Evolutionary conservation across 2,113 vertebrate species (phyloP), one percentile per base, ranked within the genome.

Genomic region (Rattus norvegicus): DNA sequence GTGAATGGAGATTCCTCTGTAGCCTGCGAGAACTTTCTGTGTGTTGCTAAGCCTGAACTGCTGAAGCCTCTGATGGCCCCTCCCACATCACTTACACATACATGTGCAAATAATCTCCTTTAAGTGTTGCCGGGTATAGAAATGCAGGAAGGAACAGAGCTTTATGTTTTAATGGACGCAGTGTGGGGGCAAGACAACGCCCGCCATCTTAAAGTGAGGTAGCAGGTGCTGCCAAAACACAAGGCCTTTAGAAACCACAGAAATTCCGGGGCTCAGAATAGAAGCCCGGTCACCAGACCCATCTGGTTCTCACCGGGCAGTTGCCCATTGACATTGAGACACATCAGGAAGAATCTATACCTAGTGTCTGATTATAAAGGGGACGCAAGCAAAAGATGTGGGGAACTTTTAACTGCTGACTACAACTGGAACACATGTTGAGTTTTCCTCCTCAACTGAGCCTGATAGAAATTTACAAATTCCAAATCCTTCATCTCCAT

Each of bases 201-300:
- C 0, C 54, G n/a, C 36, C 30, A n/a, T 69, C 59, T 94, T 90
- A 86, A 43, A 84, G 86, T 22, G 76, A 95, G 88, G 81, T 76
- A 94, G 92, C 77, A 79, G 59, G 47, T 79, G 75, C 52, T 77
- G 39, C 76, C 85, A 83, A 83, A 80, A 61, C 52, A 22, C 7
- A 88, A 88, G 56, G 28, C n/a, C 75, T 54, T 96, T 54, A 69
- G 83, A 94, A 94, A 92, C 16, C 92, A 75, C 13, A 47, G 47
- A 77, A 56, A 96, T n/a, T n/a, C 81, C 43, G 70, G 79, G 67
- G n/a, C 67, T 67, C 65, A 39, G 65, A 43, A 86, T 22, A 11
- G 4, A 47, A 92, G n/a, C 14, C 13, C 75, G 47, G 63, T 67
- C 47, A 39, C 24, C 54, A 93, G 70, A 90, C 47, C 19, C n/a